A percentile compares a stretch with the other conserved stretches of the same genome.
Evolutionary conservation across 2,113 vertebrate genomes (phyloP).

Genomic region (Dipodomys ordii): DNA sequence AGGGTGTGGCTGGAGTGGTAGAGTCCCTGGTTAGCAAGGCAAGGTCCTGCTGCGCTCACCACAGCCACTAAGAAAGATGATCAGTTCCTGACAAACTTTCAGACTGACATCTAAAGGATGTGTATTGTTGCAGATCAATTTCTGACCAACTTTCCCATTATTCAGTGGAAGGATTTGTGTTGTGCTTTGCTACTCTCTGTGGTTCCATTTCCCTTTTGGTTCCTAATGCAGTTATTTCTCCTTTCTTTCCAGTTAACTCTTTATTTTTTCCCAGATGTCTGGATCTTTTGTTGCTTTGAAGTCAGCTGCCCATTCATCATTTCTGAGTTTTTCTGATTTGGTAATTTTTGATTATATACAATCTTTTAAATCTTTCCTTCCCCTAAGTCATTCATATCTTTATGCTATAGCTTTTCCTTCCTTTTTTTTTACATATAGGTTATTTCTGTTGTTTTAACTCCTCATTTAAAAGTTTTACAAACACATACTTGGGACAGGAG

Average conservation of each 20-base stretch:
- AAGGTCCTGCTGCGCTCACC: too few species aligned
- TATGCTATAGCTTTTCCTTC: not conserved
- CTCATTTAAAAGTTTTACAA: not conserved
- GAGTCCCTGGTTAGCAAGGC: too few species aligned
- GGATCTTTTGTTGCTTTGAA: constrained; percentile 11
- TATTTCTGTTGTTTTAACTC: constrained; percentile 11
- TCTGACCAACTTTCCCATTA: not conserved
- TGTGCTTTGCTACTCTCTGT: not conserved
- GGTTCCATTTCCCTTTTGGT: not conserved
- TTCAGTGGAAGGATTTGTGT: not conserved
- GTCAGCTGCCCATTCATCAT: not conserved
- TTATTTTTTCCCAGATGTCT: constrained; percentile 28
- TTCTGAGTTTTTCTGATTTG: not conserved
- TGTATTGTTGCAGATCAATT: not conserved
- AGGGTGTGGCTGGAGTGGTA: too few species aligned
- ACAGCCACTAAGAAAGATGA: too few species aligned
- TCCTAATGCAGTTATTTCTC: not conserved
- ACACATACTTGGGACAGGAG: not conserved
- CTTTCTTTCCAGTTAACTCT: not conserved
- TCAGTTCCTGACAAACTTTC: not conserved
- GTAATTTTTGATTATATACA: constrained; percentile 12
- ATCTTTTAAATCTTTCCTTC: not conserved
- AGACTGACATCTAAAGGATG: not conserved
- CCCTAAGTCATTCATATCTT: not conserved
- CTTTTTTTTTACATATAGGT: not conserved